Evolutionary conservation across 2,113 vertebrate genomes (phyloP).

Genomic region (Ondatra zibethicus): DNA sequence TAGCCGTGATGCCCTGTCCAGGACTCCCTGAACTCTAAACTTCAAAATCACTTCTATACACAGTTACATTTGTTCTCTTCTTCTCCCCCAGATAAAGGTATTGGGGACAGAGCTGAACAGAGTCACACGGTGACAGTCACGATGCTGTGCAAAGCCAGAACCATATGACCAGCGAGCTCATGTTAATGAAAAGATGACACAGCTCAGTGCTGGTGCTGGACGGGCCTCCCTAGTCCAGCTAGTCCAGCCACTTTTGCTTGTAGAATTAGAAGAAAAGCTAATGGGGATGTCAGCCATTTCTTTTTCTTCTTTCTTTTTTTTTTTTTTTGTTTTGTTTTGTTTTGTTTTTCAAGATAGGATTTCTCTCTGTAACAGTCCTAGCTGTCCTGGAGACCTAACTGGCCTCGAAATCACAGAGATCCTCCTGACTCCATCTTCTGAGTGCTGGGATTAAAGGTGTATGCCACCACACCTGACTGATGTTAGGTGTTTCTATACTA

Average conservation of each 20-base stretch:
- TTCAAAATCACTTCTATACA: background rate
- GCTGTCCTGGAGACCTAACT: background rate
- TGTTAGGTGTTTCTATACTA: background rate
- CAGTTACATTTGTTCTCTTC: background rate
- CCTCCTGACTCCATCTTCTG: background rate
- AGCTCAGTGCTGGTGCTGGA: background rate
- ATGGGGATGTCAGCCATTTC: background rate
- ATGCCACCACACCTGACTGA: background rate
- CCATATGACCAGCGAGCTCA: background rate
- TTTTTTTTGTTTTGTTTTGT: fast-evolving
- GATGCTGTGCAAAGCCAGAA: background rate
- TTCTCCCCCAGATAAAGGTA: background rate
- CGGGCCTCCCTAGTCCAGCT: background rate
- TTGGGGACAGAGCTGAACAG: background rate
- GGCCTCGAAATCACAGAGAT: background rate
- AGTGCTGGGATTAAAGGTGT: background rate
- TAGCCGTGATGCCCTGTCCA: background rate
- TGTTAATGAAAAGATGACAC: background rate
- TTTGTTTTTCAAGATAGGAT: background rate
- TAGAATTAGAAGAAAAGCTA: background rate
- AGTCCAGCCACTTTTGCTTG: background rate
- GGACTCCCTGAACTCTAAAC: background rate
- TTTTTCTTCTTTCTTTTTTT: background rate
- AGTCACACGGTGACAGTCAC: background rate
- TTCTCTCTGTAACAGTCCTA: background rate